These are phyloP conservation scores for Hiodon alosoides DNA, from an alignment of 2,113 vertebrate genomes.

Conservation along the genomic window DNA sequence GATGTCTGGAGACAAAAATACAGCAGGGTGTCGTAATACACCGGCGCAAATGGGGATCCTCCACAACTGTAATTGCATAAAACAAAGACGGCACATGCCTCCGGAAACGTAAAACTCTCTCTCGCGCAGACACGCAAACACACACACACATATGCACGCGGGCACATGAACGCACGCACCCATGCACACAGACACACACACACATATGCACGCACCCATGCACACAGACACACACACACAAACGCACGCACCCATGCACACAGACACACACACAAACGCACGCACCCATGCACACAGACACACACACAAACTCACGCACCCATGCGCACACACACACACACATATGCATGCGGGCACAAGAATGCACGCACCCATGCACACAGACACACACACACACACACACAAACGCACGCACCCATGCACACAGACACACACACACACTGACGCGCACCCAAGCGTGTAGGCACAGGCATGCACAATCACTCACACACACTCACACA, in stretches of 20 bases:
- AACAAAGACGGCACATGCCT: too few relatives aligned
- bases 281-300: too few relatives aligned
- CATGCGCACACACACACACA: not conserved
- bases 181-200: not conserved
- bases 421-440: not conserved
- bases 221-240: not conserved
- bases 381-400: not conserved
- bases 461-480: not conserved
- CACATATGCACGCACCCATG: not conserved
- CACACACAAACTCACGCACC: not conserved
- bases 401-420: not conserved
- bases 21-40: too few relatives aligned
- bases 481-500: not conserved
- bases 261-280: not conserved
- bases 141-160: not conserved
- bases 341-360: too few relatives aligned
- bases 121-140: too few relatives aligned
- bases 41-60: too few relatives aligned
- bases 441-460: not conserved
- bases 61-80: too few relatives aligned
- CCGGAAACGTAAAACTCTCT: not conserved
- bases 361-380: too few relatives aligned
- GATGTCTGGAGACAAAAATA: constrained; percentile 2
- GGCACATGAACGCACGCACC: not conserved
- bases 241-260: not conserved